Conservation (phyloP, 2,888 invertebrate genomes). For the Macrophya annulata region DNA sequence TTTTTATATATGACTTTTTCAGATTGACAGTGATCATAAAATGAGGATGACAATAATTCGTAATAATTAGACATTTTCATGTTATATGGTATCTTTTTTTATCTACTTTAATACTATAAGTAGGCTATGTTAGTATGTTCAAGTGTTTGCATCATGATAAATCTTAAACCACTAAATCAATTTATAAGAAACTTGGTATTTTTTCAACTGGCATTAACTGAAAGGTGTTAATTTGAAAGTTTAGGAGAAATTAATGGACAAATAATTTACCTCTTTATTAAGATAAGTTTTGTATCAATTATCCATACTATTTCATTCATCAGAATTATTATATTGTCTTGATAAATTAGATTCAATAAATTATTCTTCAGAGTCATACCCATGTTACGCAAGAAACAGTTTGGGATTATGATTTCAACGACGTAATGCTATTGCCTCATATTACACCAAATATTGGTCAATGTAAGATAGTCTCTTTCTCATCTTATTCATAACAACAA, state of each 20-base stretch:
- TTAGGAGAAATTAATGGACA: background rate
- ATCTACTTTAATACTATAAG: background rate
- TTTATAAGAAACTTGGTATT: background rate
- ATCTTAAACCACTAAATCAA: background rate
- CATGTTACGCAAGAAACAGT: background rate
- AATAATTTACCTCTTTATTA: background rate
- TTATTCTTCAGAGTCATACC: background rate
- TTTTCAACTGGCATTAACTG: background rate
- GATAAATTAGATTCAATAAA: background rate
- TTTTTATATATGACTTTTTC: background rate
- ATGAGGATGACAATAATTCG: background rate
- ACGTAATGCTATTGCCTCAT: background rate
- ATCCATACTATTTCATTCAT: background rate
- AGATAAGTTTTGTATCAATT: background rate
- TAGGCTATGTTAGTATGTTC: background rate
- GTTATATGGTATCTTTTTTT: background rate
- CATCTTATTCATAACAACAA: background rate
- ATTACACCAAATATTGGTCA: background rate
- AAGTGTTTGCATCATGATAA: background rate
- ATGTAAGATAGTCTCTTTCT: background rate
- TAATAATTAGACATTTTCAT: background rate
- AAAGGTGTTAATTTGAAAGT: background rate
- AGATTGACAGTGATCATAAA: background rate
- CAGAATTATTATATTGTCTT: background rate
- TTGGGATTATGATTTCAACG: background rate